phyloP scores from a whole-genome alignment of 2,113 vertebrate species.

The Clarias gariepinus region DNA sequence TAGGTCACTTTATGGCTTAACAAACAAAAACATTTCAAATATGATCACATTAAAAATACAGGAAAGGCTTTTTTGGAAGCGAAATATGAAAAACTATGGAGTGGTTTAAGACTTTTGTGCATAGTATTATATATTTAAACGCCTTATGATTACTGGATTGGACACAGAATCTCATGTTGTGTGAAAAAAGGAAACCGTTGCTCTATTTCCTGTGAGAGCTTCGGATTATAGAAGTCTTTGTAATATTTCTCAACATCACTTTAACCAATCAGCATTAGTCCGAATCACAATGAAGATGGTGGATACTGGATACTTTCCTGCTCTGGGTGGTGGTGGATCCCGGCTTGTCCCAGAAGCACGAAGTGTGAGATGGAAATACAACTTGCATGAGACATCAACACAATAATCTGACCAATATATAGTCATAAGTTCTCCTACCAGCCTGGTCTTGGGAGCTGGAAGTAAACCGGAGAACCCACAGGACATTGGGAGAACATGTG shows the following conservation, averaged over 20 bases:
- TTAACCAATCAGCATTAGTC: neutral
- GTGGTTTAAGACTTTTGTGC: too few relatives aligned
- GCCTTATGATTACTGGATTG: too few relatives aligned
- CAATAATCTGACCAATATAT: neutral
- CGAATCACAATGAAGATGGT: neutral
- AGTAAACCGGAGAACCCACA: neutral
- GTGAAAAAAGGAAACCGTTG: neutral
- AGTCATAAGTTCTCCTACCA: neutral
- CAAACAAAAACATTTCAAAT: too few relatives aligned
- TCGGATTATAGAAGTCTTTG: neutral
- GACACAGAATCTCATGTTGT: too few relatives aligned
- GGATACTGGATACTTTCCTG: neutral
- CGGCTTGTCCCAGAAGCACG: neutral
- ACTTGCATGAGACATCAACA: neutral
- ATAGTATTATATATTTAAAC: too few relatives aligned
- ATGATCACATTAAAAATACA: too few relatives aligned
- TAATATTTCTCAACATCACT: neutral
- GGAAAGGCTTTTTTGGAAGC: too few relatives aligned
- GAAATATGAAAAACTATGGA: too few relatives aligned
- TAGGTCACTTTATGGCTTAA: too few relatives aligned
- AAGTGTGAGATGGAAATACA: neutral
- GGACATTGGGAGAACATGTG: neutral
- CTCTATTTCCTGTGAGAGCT: neutral
- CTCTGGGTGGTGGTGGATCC: neutral
- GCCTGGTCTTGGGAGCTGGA: slow-evolving; percentile 14